These are phyloP conservation scores for Chinchilla lanigera DNA, from an alignment of 2,113 vertebrate genomes.

Conservation along the genomic window DNA sequence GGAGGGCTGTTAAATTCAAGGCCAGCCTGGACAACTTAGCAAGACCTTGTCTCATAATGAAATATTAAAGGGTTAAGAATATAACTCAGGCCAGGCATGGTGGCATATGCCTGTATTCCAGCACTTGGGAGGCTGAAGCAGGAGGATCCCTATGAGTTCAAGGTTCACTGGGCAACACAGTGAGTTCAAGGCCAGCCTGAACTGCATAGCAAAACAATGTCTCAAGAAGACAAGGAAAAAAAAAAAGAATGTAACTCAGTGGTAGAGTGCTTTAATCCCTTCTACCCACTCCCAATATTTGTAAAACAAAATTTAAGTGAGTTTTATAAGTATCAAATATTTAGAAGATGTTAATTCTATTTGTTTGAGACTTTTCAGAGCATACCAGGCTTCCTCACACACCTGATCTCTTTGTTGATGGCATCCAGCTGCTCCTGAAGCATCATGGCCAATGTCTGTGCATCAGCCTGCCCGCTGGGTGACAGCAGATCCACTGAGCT, in stretches of 20 bases:
- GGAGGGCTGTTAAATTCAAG: background rate
- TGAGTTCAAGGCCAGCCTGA: background rate
- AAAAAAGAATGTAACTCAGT: background rate
- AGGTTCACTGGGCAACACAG: background rate
- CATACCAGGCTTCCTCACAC: background rate
- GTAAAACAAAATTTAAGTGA: background rate
- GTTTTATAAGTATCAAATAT: background rate
- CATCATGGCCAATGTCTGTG: slow-evolving; percentile 98
- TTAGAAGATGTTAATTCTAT: no score
- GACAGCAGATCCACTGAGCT: slow-evolving; percentile 96
- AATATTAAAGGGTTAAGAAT: background rate
- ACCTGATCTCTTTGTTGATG: slow-evolving; percentile 99
- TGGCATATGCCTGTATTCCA: no score
- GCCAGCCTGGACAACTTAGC: background rate
- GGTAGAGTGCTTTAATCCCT: background rate
- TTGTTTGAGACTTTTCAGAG: background rate
- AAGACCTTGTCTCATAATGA: background rate
- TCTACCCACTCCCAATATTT: background rate
- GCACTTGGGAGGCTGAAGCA: background rate
- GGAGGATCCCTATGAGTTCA: background rate
- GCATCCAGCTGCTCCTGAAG: slow-evolving; percentile 98
- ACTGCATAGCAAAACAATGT: background rate
- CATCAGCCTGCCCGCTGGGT: slow-evolving; percentile 96
- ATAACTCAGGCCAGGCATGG: background rate
- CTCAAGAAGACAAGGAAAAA: background rate